Evolutionary conservation across 2,113 vertebrate species (phyloP), one percentile per base, ranked within the genome.

Genomic region (Tenrec ecaudatus): DNA sequence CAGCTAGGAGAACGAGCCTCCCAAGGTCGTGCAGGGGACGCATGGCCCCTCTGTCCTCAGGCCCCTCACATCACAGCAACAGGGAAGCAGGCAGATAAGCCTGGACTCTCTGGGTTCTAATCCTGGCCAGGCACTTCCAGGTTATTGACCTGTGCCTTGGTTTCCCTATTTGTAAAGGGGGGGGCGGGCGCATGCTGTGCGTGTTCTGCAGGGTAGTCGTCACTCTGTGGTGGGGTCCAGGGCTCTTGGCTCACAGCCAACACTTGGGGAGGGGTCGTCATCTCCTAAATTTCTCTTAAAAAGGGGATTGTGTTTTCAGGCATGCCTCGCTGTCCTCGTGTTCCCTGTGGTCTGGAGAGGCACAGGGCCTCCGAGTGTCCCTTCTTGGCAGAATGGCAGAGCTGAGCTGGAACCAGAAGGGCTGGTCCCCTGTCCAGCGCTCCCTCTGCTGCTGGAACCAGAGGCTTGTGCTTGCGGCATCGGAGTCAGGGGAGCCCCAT

Each of bases 311-410:
- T 11, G 1, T 27, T 15, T 3, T 0, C 0, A 2, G 16, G 7
- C 22, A 47, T 36, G 47, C 58, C 47, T 77, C 1, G 0, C 0
- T 2, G 60, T n/a, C n/a, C n/a, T n/a, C n/a, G n/a, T n/a, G n/a
- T n/a, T n/a, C n/a, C n/a, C n/a, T n/a, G n/a, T n/a, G n/a, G n/a
- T 3, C 53, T 1, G 1, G 47, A 80, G 82, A 27, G 33, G 75
- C 38, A 33, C 40, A n/a, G 57, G 25, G 38, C 36, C 71, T 53
- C 38, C 19, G 3, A 53, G 14, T 0, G 6, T 19, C 82, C 33
- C 15, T 0, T 0, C 2, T 81, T 3, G 0, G 23, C 23, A 4
- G 2, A 33, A 31, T 23, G 2, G 11, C 12, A 1, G 25, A 43
- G 75, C 33, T 0, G 11, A 58, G 40, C 3, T 23, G 43, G 89